Base-by-base conservation (phyloP, 1,140 invertebrate genomes). In the Leptinotarsa defecta region DNA sequence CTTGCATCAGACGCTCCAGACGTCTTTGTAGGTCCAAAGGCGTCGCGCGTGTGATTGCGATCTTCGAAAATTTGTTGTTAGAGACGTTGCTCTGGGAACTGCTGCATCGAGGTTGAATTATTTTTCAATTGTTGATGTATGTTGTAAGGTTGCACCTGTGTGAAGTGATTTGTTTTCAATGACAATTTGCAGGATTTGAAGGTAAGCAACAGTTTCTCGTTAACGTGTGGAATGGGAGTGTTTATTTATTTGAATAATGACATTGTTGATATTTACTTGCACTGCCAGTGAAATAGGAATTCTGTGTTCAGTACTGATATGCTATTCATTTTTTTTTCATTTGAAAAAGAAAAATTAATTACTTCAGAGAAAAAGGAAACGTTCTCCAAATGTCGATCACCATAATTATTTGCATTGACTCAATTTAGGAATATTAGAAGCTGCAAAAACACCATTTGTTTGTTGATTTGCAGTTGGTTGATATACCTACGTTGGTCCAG, bases 111-210 rank as follows among this genome's bases (percentile, higher is more conserved):
- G 52, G 52, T 43, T 57, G 52, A 57, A n/a, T 57, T 57, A 57
- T 57, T 57, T 17, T 57, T n/a, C 52, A 57, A 17, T 57, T 19
- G n/a, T 13, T 4, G 15, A 57, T 19, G 13, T 57, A 19, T 57
- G 52, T 57, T 57, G 2, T n/a, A 2, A 19, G 52, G 19, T 24
- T 27, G 20, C 20, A 24, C 24, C 63, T 20, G 20, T 65, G 63
- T 24, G 20, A 19, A 24, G 20, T 65, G 20, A 19, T 65, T 65
- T 20, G 15, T 27, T 65, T n/a, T 65, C 17, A 27, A 24, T 65
- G 63, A 27, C 4, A 65, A 65, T 19, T 65, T 27, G 63, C 63
- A 65, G 24, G 24, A 65, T 65, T 65, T 65, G 63, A 65, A 65
- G 63, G 63, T 65, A 65, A 65, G 20, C 63, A 27, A 65, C 63